phyloP scores from a whole-genome alignment of 92 coral and sea anemone species.

The Palythoa grandiflora region DNA sequence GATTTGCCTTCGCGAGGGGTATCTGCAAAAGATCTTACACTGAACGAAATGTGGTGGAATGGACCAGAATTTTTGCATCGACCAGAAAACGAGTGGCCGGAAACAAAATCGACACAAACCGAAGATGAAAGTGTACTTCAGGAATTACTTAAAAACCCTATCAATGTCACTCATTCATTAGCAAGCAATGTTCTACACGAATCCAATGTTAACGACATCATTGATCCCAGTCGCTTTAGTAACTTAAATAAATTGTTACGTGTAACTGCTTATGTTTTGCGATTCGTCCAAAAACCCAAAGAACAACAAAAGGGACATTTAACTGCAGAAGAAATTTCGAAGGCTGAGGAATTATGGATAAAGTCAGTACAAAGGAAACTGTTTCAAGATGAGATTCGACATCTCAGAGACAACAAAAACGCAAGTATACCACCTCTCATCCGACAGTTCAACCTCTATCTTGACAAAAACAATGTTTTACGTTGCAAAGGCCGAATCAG shows the following conservation, averaged over 20 bases:
- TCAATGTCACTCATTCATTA: constrained; percentile 57
- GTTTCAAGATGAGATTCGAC: not conserved
- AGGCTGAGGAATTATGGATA: constrained; percentile 1
- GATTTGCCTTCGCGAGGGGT: constrained; percentile 69
- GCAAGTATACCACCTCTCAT: not conserved
- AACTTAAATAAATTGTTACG: constrained; percentile 56
- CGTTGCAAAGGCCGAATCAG: constrained; percentile 35
- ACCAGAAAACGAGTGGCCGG: constrained; percentile 67
- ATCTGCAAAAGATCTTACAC: constrained; percentile 56
- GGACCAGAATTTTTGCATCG: constrained; percentile 61
- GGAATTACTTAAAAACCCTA: constrained; percentile 55
- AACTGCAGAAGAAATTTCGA: not conserved
- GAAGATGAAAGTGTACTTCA: constrained; percentile 46
- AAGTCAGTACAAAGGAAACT: not conserved
- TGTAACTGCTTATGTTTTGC: constrained; percentile 53
- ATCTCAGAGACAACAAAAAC: not conserved
- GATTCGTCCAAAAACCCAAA: constrained; percentile 8
- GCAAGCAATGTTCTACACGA: constrained; percentile 13
- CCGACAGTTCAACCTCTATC: not conserved
- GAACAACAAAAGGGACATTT: constrained; percentile 3
- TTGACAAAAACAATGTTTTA: constrained; percentile 1
- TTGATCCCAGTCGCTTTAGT: constrained; percentile 50
- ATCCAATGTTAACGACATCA: constrained; percentile 37
- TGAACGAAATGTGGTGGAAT: constrained; percentile 52
- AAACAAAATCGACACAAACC: constrained; percentile 35